Conservation (phyloP, 2,888 invertebrate genomes). For the Phymatocera aterrima region DNA sequence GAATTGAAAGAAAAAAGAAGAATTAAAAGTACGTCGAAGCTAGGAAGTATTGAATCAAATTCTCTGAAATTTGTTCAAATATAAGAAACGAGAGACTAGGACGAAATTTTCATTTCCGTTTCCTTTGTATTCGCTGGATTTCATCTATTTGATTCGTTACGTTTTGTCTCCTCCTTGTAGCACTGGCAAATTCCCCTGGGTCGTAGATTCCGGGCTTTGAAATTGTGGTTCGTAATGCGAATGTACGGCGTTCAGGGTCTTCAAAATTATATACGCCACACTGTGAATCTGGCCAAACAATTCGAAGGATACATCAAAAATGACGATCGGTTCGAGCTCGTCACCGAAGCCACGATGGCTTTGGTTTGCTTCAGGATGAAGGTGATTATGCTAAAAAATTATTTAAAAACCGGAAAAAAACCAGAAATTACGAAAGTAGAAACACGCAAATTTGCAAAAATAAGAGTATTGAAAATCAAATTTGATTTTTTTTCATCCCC, state of each 20-base stretch:
- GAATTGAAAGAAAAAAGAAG: too few species aligned
- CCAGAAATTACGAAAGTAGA: conserved; percentile 35
- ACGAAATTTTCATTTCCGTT: not conserved
- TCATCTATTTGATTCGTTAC: too few species aligned
- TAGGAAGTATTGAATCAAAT: not conserved
- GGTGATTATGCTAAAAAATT: conserved; percentile 70
- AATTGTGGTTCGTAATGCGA: conserved; percentile 94
- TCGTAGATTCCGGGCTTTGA: conserved; percentile 91
- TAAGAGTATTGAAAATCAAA: not conserved
- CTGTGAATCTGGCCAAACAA: conserved; percentile 84
- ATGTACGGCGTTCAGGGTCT: conserved; percentile 89
- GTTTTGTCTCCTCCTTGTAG: too few species aligned
- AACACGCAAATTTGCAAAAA: not conserved
- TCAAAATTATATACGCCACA: conserved; percentile 85
- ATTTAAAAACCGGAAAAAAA: not conserved
- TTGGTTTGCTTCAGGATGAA: conserved; percentile 93
- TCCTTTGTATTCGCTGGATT: too few species aligned
- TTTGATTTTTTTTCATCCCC: not conserved
- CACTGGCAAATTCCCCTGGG: conserved; percentile 94
- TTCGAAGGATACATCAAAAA: conserved; percentile 84
- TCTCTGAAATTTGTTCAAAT: not conserved
- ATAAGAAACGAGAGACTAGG: not conserved
- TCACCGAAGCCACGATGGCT: conserved; percentile 84
- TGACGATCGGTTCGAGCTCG: conserved; percentile 88
- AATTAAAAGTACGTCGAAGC: too few species aligned